These are phyloP conservation scores for Aporophyla nigra DNA, from an alignment of 2,888 invertebrate genomes.

Conservation along the genomic window DNA sequence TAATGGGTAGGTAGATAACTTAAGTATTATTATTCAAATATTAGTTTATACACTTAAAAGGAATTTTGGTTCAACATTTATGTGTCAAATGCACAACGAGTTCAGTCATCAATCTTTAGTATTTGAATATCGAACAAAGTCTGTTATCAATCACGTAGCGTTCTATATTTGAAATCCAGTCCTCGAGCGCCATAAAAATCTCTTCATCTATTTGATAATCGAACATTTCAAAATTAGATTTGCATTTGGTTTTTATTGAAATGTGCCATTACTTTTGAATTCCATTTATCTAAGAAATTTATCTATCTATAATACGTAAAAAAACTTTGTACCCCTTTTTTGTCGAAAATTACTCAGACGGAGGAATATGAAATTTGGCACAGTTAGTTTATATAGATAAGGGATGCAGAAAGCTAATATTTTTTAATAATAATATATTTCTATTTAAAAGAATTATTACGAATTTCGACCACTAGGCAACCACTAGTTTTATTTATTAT, in stretches of 20 bases:
- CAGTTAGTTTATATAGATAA: too few species aligned
- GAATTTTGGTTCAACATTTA: not conserved
- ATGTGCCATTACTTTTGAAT: not conserved
- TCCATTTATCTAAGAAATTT: not conserved
- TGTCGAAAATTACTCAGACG: too few species aligned
- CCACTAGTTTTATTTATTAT: too few species aligned
- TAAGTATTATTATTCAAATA: too few species aligned
- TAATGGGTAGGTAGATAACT: not conserved
- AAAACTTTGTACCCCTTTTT: too few species aligned
- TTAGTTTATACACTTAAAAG: not conserved
- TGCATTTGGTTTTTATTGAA: not conserved
- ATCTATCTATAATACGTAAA: too few species aligned
- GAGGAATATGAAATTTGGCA: too few species aligned
- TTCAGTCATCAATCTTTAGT: not conserved
- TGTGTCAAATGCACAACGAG: not conserved
- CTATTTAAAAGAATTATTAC: too few species aligned
- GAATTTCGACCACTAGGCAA: too few species aligned
- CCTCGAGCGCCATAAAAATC: constrained; percentile 38
- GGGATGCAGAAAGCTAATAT: too few species aligned
- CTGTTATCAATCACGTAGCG: constrained; percentile 28
- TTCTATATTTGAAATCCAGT: constrained; percentile 45
- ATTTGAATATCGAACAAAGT: constrained; percentile 40
- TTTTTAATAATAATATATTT: too few species aligned
- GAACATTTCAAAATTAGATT: constrained; percentile 37
- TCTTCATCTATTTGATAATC: constrained; percentile 48